phyloP scores from a whole-genome alignment of 2,113 vertebrate genomes.

The Petromus typicus region DNA sequence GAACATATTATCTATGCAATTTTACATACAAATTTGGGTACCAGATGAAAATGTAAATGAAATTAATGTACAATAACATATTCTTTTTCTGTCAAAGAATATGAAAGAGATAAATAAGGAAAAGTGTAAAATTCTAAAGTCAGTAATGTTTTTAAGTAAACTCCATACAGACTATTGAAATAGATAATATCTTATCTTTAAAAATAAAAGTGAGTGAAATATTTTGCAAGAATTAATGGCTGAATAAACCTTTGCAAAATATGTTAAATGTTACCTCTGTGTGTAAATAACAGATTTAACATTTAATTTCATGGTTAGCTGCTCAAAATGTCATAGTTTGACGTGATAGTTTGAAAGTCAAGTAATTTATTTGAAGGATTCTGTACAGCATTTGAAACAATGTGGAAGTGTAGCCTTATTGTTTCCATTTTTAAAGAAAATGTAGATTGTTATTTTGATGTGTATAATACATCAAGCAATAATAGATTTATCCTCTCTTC shows the following conservation, averaged over 20 bases:
- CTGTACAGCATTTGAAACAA: constrained; percentile 8
- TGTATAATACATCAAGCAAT: neutral
- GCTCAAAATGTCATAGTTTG: constrained; percentile 60
- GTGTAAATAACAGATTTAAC: neutral
- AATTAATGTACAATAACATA: neutral
- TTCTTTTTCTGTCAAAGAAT: neutral
- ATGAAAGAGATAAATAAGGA: neutral
- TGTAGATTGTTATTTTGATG: constrained; percentile 26
- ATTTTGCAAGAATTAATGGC: neutral
- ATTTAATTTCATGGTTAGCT: constrained; percentile 54
- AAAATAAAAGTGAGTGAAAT: neutral
- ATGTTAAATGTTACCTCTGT: constrained; percentile 44
- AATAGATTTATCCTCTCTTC: neutral
- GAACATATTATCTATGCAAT: neutral
- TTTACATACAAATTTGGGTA: constrained; percentile 10
- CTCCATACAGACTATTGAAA: neutral
- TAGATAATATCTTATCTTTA: neutral
- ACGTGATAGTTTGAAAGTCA: constrained; percentile 22
- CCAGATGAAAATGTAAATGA: constrained; percentile 42
- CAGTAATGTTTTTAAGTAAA: neutral
- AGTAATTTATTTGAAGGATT: constrained; percentile 43
- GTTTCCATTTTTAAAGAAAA: neutral
- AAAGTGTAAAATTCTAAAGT: neutral
- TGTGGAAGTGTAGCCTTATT: neutral
- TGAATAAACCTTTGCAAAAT: neutral